phyloP scores from a whole-genome alignment of 1,140 invertebrate species.

The Mylabris phalerata region DNA sequence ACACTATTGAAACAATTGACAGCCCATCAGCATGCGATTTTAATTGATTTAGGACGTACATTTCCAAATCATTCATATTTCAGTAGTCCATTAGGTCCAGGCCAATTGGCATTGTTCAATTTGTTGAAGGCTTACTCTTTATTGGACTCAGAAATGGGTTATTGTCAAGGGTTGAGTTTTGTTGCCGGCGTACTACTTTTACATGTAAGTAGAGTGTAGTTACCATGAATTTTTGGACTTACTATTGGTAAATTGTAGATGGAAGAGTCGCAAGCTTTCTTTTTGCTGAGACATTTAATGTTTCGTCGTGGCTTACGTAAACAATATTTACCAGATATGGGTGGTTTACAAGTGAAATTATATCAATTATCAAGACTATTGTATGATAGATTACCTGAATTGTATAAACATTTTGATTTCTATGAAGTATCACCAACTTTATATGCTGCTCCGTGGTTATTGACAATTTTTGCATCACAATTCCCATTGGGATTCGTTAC shows the following conservation, averaged over 20 bases:
- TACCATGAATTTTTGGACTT: neutral
- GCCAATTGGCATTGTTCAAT: slow-evolving; percentile 90
- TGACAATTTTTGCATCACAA: slow-evolving; percentile 93
- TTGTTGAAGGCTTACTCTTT: slow-evolving; percentile 93
- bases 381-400: slow-evolving; percentile 75
- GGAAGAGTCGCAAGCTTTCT: slow-evolving; percentile 83
- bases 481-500: slow-evolving; percentile 94
- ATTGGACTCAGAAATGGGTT: slow-evolving; percentile 88
- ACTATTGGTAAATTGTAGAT: slow-evolving; percentile 54
- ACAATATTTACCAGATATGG: slow-evolving; percentile 91
- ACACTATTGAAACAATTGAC: slow-evolving; percentile 80
- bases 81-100: slow-evolving; percentile 75
- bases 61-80: slow-evolving; percentile 93
- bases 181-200: slow-evolving; percentile 87
- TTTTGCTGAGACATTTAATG: slow-evolving; percentile 84
- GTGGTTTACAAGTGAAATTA: slow-evolving; percentile 82
- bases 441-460: slow-evolving; percentile 93
- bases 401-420: slow-evolving; percentile 83
- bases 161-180: slow-evolving; percentile 93
- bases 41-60: slow-evolving; percentile 87
- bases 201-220: slow-evolving; percentile 63
- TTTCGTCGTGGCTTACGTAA: slow-evolving; percentile 77
- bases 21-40: slow-evolving; percentile 90
- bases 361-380: slow-evolving; percentile 91
- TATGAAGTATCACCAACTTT: slow-evolving; percentile 87